Base-by-base conservation (phyloP, 2,888 invertebrate species). In the Eupithecia tripunctaria region DNA sequence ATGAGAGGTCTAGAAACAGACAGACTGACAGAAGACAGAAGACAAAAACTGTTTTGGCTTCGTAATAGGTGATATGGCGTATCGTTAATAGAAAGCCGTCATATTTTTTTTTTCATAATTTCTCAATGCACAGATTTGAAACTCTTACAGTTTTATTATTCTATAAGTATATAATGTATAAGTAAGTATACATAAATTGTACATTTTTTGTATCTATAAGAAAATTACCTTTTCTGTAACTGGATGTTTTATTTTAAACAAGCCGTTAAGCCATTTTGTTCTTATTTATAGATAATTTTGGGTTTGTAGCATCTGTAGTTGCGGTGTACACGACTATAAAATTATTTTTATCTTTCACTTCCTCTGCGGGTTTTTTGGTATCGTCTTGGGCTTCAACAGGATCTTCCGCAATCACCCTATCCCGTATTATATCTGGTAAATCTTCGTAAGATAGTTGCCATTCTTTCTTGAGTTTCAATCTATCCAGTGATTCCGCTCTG, bases 391-490 rank as follows among this genome's bases (percentile, higher is more conserved):
- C 21, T 12, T 14, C 38, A 21, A 5, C 67, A 27, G 67, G 27
- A 7, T 76, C 66, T 76, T 68, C n/a, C n/a, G n/a, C n/a, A n/a
- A n/a, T n/a, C n/a, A n/a, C n/a, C n/a, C n/a, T 69, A 29, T 72
- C 51, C 14, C 70, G 67, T 56, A 75, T 51, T 60, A 78, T 70
- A 29, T 86, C 83, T 0, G 88, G 85, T n/a, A 88, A 67, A 2
- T 88, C 77, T 65, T 92, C 87, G 76, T 89, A 91, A 1, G 82
- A 78, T 21, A 90, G 80, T 71, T 91, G 88, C 89, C 92, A 94
- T 82, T 93, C 94, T 75, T 90, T 93, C 67, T 85, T 90, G 14
- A 94, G 76, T 25, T 90, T 79, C 25, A 93, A 41, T 6, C 25
- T 71, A 15, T 90, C 90, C 62, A 94, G 77, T 41, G 84, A 81